A percentile compares a stretch with the other conserved stretches of the same genome.
phyloP scores from a whole-genome alignment of 2,113 vertebrate species.

The Arizona elegans region DNA sequence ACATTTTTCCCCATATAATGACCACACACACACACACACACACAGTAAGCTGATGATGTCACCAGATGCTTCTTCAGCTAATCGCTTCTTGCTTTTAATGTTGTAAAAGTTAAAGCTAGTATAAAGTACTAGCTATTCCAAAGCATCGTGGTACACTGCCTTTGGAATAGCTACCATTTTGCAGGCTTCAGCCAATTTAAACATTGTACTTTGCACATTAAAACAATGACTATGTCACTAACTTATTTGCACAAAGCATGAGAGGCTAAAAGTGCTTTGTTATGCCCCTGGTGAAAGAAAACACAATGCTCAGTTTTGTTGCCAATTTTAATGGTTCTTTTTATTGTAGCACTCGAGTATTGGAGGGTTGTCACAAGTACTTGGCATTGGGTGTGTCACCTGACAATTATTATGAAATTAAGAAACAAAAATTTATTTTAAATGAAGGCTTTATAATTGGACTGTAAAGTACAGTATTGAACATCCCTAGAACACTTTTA shows the following conservation, averaged over 20 bases:
- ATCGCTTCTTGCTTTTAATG: neutral
- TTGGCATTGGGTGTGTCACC: neutral
- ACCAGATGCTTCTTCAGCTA: neutral
- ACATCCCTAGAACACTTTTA: neutral
- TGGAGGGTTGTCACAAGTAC: neutral
- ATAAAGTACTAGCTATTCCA: neutral
- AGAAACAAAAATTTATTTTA: neutral
- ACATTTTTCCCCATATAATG: neutral
- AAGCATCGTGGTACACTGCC: neutral
- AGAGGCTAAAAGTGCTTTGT: neutral
- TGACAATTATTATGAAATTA: neutral
- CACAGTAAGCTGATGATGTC: neutral
- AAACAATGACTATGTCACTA: neutral
- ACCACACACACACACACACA: no score
- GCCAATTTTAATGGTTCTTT: neutral
- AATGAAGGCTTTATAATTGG: neutral
- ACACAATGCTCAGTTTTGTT: neutral
- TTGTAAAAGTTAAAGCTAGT: neutral
- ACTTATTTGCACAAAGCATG: neutral
- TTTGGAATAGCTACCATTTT: neutral
- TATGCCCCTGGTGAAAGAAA: neutral
- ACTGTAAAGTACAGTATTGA: neutral
- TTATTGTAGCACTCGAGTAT: neutral
- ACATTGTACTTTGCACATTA: neutral
- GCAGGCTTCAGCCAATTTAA: neutral